These are phyloP conservation scores for Rynchops niger DNA, from an alignment of 2,113 vertebrate genomes.

Conservation along the genomic window DNA sequence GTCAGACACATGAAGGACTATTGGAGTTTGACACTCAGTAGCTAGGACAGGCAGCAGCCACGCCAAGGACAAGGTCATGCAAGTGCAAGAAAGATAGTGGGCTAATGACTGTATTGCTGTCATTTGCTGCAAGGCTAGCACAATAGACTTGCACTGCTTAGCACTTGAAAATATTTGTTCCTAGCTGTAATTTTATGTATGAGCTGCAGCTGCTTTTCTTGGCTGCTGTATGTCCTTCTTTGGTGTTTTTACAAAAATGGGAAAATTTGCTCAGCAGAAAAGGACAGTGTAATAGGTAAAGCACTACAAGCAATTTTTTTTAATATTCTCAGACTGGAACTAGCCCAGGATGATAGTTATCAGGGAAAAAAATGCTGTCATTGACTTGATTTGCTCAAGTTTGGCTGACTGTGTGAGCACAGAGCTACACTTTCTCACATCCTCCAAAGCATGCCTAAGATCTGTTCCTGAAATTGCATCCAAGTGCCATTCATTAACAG, in stretches of 20 bases:
- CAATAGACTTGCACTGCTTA: background rate
- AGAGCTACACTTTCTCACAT: background rate
- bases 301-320: background rate
- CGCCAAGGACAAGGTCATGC: background rate
- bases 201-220: background rate
- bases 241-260: background rate
- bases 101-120: background rate
- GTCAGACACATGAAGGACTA: background rate
- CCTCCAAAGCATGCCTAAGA: background rate
- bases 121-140: background rate
- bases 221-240: background rate
- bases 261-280: background rate
- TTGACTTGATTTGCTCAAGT: background rate
- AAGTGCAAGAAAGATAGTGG: background rate
- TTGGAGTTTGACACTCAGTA: background rate
- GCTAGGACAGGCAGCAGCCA: background rate
- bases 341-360: background rate
- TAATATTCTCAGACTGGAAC: background rate
- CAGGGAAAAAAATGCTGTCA: background rate
- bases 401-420: background rate
- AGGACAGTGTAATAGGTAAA: background rate
- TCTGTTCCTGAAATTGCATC: background rate
- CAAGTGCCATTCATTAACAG: background rate
- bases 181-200: background rate
- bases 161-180: background rate